Percentiles rank a stretch among this genome's conserved stretches.
phyloP scores from a whole-genome alignment of 2,797 vertebrate genomes.

The Sebastes hubbsi region DNA sequence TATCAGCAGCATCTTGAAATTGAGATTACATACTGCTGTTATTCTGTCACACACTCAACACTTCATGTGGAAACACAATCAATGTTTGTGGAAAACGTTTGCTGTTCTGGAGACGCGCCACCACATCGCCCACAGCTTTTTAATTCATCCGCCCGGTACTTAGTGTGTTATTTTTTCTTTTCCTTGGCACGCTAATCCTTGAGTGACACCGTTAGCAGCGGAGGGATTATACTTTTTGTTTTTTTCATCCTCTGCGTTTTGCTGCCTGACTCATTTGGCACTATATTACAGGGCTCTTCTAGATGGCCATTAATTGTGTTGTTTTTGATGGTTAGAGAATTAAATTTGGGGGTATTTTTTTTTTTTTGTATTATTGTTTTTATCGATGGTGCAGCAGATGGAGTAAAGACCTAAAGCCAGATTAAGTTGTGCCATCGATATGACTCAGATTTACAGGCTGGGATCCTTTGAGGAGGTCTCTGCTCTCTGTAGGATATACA shows the following conservation, averaged over 20 bases:
- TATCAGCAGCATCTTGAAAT: slow-evolving; percentile 47
- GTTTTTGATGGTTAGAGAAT: slow-evolving; percentile 25
- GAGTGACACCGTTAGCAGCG: slow-evolving; percentile 79
- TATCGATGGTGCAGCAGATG: slow-evolving; percentile 51
- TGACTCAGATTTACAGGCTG: slow-evolving; percentile 29
- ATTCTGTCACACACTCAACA: slow-evolving; percentile 25
- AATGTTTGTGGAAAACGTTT: slow-evolving; percentile 1
- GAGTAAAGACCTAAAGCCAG: slow-evolving; percentile 53
- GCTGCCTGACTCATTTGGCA: slow-evolving; percentile 60
- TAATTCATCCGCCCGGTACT: slow-evolving; percentile 70
- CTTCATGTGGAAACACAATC: slow-evolving; percentile 21
- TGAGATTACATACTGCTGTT: slow-evolving; percentile 34
- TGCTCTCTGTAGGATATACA: background rate
- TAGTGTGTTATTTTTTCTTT: slow-evolving; percentile 64
- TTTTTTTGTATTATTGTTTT: background rate
- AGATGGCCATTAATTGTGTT: slow-evolving; percentile 48
- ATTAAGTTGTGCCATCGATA: slow-evolving; percentile 64
- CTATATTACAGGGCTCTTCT: slow-evolving; percentile 5
- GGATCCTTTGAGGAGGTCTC: slow-evolving; percentile 13
- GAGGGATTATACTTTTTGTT: slow-evolving; percentile 77
- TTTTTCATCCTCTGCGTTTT: slow-evolving; percentile 63
- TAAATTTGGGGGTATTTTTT: slow-evolving; percentile 9
- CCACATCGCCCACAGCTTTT: slow-evolving; percentile 57
- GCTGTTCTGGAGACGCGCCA: slow-evolving; percentile 24
- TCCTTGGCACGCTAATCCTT: slow-evolving; percentile 76